These are phyloP conservation scores for Bombylius major DNA, from an alignment of 2,888 invertebrate genomes.

Conservation along the genomic window DNA sequence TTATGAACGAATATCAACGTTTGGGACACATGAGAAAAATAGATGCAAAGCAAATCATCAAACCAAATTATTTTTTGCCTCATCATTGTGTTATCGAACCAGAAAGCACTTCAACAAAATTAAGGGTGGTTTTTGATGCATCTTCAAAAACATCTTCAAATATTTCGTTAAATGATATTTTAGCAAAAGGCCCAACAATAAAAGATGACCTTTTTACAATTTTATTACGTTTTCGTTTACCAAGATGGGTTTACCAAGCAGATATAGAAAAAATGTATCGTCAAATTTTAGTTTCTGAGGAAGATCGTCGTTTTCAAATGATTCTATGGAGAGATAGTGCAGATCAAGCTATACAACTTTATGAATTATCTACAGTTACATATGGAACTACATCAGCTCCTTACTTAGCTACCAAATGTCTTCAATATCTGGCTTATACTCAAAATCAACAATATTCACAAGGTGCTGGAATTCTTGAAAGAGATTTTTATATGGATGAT, in stretches of 20 bases:
- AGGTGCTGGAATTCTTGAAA: neutral
- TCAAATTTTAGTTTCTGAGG: neutral
- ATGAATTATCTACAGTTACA: too few species aligned
- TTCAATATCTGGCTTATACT: conserved; percentile 9
- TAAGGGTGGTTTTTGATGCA: conserved; percentile 2
- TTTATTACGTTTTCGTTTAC: conserved; percentile 5
- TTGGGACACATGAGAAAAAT: conserved; percentile 15
- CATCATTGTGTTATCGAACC: neutral
- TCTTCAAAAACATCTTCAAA: conserved; percentile 9
- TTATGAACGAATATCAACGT: conserved; percentile 16
- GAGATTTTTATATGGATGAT: too few species aligned
- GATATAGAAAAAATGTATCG: conserved; percentile 11
- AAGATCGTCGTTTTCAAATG: neutral
- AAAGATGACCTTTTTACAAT: conserved; percentile 11
- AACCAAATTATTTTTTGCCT: neutral
- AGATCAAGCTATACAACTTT: neutral
- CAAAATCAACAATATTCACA: conserved; percentile 8
- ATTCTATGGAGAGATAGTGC: conserved; percentile 7
- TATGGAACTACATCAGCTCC: too few species aligned
- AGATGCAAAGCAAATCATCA: neutral
- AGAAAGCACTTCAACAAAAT: conserved; percentile 5
- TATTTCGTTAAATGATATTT: conserved; percentile 11
- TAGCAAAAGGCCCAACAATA: conserved; percentile 7
- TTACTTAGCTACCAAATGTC: too few species aligned
- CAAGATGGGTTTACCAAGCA: conserved; percentile 7